A percentile compares a stretch with the other conserved stretches of the same genome.
Conservation (phyloP, 1,140 invertebrate genomes). For the Temnothorax curvispinosus region DNA sequence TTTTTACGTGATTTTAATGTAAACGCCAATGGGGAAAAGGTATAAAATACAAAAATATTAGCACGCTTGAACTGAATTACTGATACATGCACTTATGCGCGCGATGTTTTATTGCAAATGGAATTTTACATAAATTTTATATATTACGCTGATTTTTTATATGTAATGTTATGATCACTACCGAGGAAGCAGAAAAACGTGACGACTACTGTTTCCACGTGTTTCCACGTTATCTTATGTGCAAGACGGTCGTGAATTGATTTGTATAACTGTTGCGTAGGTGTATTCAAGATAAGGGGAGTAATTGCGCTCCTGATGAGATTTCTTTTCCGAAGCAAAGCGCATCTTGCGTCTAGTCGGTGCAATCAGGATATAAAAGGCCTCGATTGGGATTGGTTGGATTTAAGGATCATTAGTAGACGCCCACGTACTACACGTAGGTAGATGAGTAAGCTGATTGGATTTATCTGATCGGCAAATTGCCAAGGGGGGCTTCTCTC, state of each 20-base stretch:
- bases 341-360: conserved; percentile 43
- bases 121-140: neutral
- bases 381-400: conserved; percentile 79
- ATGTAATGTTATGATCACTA: neutral
- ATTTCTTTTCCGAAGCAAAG: conserved; percentile 34
- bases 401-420: conserved; percentile 82
- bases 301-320: conserved; percentile 33
- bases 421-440: conserved; percentile 74
- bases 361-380: conserved; percentile 77
- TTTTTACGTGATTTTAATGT: neutral
- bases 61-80: neutral
- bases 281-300: neutral
- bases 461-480: conserved; percentile 83
- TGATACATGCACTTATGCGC: neutral
- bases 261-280: conserved; percentile 18
- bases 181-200: neutral
- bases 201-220: neutral
- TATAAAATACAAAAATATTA: neutral
- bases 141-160: neutral
- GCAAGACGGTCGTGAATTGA: neutral
- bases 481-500: conserved; percentile 64
- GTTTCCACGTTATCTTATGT: neutral
- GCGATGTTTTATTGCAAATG: neutral
- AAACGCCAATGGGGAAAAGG: neutral
- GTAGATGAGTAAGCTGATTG: conserved; percentile 83